phyloP scores from a whole-genome alignment of 64 coral and sea anemone species.

The Orbicella faveolata region DNA sequence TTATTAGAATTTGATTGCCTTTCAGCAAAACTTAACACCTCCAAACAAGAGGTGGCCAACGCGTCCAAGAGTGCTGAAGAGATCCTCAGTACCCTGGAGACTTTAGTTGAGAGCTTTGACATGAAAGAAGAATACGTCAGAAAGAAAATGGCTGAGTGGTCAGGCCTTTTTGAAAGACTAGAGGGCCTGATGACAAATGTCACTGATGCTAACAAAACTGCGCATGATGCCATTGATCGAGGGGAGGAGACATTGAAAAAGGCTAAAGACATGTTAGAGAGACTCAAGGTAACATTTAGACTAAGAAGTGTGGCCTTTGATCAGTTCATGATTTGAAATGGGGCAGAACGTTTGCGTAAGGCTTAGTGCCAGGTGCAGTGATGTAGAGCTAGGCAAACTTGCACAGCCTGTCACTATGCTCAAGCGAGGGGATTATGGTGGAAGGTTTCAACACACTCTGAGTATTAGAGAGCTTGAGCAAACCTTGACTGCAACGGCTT shows the following conservation, averaged over 20 bases:
- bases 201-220: slow-evolving; percentile 68
- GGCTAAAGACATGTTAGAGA: slow-evolving; percentile 65
- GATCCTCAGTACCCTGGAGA: slow-evolving; percentile 56
- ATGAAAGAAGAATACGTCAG: slow-evolving; percentile 74
- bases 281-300: slow-evolving; percentile 46
- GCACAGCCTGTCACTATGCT: no score
- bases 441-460: no score
- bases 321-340: no score
- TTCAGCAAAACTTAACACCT: slow-evolving; percentile 54
- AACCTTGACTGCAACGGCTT: no score
- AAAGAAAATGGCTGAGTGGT: slow-evolving; percentile 83
- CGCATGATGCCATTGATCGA: slow-evolving; percentile 74
- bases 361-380: no score
- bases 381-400: no score
- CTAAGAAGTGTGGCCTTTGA: no score
- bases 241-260: slow-evolving; percentile 73
- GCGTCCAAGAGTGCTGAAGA: slow-evolving; percentile 32
- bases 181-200: slow-evolving; percentile 57
- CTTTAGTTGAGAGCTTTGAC: slow-evolving; percentile 55
- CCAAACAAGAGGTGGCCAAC: slow-evolving; percentile 51
- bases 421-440: no score
- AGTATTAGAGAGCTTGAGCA: no score
- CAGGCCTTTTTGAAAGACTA: slow-evolving; percentile 63
- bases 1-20: neutral
- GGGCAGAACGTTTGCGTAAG: no score